Percentiles rank a stretch among this genome's conserved stretches.
Conservation (phyloP, 2,113 vertebrate genomes). For the Chrysemys picta region DNA sequence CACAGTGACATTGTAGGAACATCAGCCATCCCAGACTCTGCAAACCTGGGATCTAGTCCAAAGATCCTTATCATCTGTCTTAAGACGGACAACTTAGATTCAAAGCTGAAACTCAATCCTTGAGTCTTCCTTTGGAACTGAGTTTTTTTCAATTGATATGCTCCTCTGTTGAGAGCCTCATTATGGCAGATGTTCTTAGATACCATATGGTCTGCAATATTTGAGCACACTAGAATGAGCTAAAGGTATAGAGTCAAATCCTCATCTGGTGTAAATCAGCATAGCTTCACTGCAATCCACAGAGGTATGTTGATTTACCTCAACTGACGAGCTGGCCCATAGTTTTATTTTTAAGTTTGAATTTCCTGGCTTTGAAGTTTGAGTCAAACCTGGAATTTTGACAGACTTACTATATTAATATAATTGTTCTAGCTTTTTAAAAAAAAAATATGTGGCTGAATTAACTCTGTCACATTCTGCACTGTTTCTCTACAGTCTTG, state of each 20-base stretch:
- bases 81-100: background rate
- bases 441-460: background rate
- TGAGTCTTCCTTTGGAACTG: background rate
- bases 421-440: background rate
- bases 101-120: background rate
- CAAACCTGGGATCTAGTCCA: too few relatives aligned
- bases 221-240: background rate
- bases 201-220: background rate
- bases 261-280: background rate
- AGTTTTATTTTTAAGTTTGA: background rate
- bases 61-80: too few relatives aligned
- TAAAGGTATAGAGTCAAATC: background rate
- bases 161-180: background rate
- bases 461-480: background rate
- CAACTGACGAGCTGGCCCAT: background rate
- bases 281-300: background rate
- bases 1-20: too few relatives aligned
- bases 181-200: background rate
- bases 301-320: background rate
- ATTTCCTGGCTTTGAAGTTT: background rate
- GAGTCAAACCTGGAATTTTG: background rate
- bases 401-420: background rate
- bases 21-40: too few relatives aligned
- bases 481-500: background rate
- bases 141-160: background rate